Percentiles rank a stretch among this genome's conserved stretches.
Evolutionary conservation across 2,888 invertebrate species (phyloP).

Genomic region (Drosophila stalkeri): DNA sequence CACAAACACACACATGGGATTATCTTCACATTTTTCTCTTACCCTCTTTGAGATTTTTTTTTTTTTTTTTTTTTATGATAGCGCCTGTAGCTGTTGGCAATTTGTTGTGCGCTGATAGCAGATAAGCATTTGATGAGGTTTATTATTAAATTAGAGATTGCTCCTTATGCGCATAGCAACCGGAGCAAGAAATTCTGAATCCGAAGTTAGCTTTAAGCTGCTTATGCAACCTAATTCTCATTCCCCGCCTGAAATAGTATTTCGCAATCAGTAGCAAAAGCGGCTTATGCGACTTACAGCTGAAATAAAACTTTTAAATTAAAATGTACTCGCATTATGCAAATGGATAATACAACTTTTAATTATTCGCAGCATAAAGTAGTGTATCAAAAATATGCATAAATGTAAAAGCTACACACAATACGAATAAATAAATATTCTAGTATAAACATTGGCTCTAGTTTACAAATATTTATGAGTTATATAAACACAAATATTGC

Average conservation of each 20-base stretch:
- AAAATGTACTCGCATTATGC: conserved; percentile 1
- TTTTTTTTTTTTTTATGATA: conserved; percentile 35
- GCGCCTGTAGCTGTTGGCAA: conserved; percentile 63
- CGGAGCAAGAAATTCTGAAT: conserved; percentile 1
- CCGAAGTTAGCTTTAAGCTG: conserved; percentile 56
- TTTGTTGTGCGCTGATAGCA: conserved; percentile 75
- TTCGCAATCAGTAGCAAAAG: conserved; percentile 57
- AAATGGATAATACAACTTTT: conserved; percentile 9
- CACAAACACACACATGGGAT: conserved; percentile 49
- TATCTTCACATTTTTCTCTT: conserved; percentile 55
- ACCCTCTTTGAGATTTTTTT: conserved; percentile 23
- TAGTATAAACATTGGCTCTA: background rate
- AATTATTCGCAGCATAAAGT: conserved; percentile 11
- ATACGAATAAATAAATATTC: background rate
- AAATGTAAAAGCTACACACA: background rate
- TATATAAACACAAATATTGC: background rate
- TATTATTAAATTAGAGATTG: conserved; percentile 68
- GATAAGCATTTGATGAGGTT: conserved; percentile 80
- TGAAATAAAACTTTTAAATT: conserved; percentile 24
- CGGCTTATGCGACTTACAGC: conserved; percentile 46
- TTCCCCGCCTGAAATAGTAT: background rate
- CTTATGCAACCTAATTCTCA: conserved; percentile 52
- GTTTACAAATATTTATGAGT: background rate
- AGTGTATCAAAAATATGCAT: conserved; percentile 3
- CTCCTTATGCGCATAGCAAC: conserved; percentile 37